Evolutionary conservation across 2,113 vertebrate genomes (phyloP), one percentile per base, ranked within the genome.

Genomic region (Chaetorhynchus papuensis): DNA sequence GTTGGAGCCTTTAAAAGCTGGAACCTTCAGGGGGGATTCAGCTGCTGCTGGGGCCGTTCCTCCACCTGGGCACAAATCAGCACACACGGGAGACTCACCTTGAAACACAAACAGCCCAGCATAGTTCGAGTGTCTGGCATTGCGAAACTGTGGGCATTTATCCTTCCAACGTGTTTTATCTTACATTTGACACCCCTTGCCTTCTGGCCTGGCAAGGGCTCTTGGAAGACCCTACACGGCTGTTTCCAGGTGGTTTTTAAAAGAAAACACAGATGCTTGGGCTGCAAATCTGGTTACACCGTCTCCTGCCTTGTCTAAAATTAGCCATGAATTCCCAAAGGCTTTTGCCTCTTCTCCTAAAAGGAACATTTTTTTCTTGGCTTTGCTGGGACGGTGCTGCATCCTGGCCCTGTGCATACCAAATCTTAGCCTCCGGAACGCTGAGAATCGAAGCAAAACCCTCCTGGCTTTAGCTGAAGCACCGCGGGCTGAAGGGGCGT

Each of bases 401-500:
- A 47, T 22, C 3, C 30, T 13, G 18, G 15, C 2, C 1, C 68
- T 21, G 33, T 6, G 13, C 26, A 19, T 12, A 7, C 15, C 26
- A 13, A 15, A 17, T 20, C 19, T 39, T 1, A 13, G 10, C 44
- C 45, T 33, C 35, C 22, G 12, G 13, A 39, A 35, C 6, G 10
- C 80, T 18, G 39, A 23, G 33, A 41, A 50, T 2, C 5, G 44
- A 11, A 27, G 21, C 21, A 30, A 49, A 47, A 2, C 24, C 13
- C 22, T 3, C 14, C 15, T 12, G 23, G 31, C 20, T 83, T 31
- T 12, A 26, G 17, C 19, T 11, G 8, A 9, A 41, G 63, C 20
- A 5, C 57, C 1, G 1, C 2, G 35, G 44, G 22, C 9, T n/a
- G 27, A 27, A 33, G 21, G 50, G 33, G 2, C 2, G 10, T 30